Base-by-base conservation (phyloP, 2,888 invertebrate species). In the Stenichneumon culpator region DNA sequence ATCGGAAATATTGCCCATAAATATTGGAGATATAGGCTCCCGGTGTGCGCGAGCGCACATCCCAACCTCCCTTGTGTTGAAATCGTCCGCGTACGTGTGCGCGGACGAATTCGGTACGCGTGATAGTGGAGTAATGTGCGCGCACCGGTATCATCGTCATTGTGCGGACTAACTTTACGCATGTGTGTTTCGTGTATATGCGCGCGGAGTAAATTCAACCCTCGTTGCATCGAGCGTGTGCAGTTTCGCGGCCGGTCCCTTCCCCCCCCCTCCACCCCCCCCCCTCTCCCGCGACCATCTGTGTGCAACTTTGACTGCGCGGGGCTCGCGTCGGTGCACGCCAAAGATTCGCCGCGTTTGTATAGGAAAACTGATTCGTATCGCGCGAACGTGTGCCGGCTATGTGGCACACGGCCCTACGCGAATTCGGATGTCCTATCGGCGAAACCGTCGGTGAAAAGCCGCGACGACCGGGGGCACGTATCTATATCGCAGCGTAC, bases 1-100 rank as follows among this genome's bases (percentile, higher is more conserved):
- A 93, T 92, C 93, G 93, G 93, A 93, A 93, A 93, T 93, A 93
- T 93, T 93, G 93, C 91, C 93, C 93, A 93, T 93, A 93, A 93
- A 94, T 94, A 94, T 93, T 91, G 92, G 91, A 93, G 93, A 93
- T 93, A 93, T 85, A 82, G 75, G 68, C 63, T n/a, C 16, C 2
- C 36, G 6, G 19, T 52, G 32, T 50, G 25, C n/a, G n/a, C 25
- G 36, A 1, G 9, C 7, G 39, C 39, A 39, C 39, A 11, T 39
- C 5, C 9, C 16, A 7, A 9, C 19, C 6, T 25, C 32, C 28
- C 65, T 39, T n/a, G 32, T 5, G 19, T n/a, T 22, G 22, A 14
- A 63, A 63, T 47, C 47, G 47, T 19, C 1, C 57, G n/a, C 65
- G 16, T 44, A 44, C 22, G 60, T 25, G 22, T 25, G 39, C 28